A percentile compares a stretch with the other conserved stretches of the same genome.
phyloP scores from a whole-genome alignment of 2,113 vertebrate species.

The Peucedramus taeniatus region DNA sequence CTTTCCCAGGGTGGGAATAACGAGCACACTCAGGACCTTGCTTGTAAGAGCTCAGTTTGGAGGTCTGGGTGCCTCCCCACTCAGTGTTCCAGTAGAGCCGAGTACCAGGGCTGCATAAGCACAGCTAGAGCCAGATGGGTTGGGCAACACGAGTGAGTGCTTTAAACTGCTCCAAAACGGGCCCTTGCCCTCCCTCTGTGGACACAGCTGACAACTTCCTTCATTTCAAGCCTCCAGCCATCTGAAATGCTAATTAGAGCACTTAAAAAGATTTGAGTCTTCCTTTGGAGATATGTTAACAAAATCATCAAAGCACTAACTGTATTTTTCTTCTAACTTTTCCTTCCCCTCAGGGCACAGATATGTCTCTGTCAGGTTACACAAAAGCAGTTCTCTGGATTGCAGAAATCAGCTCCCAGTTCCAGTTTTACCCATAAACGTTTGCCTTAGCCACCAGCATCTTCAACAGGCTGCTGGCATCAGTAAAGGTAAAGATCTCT shows the following conservation, averaged over 20 bases:
- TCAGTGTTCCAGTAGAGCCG: neutral
- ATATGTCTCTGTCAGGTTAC: constrained; percentile 66
- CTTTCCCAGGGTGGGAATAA: neutral
- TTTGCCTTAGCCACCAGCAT: constrained; percentile 73
- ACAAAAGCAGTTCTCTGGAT: constrained; percentile 72
- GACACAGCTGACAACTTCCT: neutral
- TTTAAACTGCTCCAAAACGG: neutral
- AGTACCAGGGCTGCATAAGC: neutral
- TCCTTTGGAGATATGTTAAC: constrained; percentile 8
- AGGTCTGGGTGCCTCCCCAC: neutral
- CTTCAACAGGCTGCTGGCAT: constrained; percentile 71
- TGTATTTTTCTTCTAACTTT: neutral
- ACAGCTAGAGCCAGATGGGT: neutral
- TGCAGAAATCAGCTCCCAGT: constrained; percentile 59
- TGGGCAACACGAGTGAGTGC: rapidly evolving
- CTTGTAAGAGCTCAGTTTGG: neutral
- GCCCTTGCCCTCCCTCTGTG: neutral
- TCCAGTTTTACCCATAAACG: constrained; percentile 71
- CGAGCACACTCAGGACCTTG: rapidly evolving
- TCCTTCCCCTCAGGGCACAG: constrained; percentile 59
- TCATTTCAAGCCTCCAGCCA: neutral
- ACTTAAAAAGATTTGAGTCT: neutral
- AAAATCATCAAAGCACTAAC: neutral
- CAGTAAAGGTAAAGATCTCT: constrained; percentile 64
- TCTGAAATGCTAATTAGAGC: neutral